Evolutionary conservation across 35 echinoderm and acorn worm species (phyloP).

Genomic region (Holothuria glaberrima): DNA sequence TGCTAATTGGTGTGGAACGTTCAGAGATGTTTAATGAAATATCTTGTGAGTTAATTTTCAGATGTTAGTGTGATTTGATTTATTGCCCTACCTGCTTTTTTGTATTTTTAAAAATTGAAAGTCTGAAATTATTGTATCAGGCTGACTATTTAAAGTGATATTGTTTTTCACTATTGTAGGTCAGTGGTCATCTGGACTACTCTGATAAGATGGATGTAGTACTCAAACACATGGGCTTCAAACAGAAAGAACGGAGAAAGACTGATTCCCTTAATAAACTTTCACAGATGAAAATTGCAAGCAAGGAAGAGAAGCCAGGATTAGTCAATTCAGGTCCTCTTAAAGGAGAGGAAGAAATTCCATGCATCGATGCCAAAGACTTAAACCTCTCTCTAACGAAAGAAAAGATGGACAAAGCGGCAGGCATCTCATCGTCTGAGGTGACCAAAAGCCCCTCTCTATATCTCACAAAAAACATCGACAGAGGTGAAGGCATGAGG

Average conservation of each 20-base stretch:
- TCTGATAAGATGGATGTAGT: conserved; percentile 89
- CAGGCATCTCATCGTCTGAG: not conserved
- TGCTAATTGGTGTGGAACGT: no score
- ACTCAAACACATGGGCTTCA: conserved; percentile 75
- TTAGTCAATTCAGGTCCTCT: not conserved
- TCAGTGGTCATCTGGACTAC: conserved; percentile 94
- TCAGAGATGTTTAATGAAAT: no score
- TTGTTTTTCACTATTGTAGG: conserved; percentile 43
- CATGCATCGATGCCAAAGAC: conserved; percentile 46
- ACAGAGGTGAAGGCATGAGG: not conserved
- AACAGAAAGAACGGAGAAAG: conserved; percentile 32
- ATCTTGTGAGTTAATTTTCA: no score
- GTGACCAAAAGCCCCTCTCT: conserved; percentile 36
- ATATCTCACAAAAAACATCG: not conserved
- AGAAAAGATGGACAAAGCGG: conserved; percentile 14
- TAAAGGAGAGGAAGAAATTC: not conserved
- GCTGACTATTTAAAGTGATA: no score
- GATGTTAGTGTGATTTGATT: no score
- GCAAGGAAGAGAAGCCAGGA: not conserved
- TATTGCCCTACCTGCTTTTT: no score
- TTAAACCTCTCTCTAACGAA: conserved; percentile 37
- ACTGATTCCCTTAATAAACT: conserved; percentile 49
- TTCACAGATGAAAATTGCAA: not conserved
- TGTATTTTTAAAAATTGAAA: no score
- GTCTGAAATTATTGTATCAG: no score